Percentiles rank a stretch among this genome's conserved stretches.
These are phyloP conservation scores for Charina bottae DNA, from an alignment of 2,113 vertebrate genomes.

Conservation along the genomic window DNA sequence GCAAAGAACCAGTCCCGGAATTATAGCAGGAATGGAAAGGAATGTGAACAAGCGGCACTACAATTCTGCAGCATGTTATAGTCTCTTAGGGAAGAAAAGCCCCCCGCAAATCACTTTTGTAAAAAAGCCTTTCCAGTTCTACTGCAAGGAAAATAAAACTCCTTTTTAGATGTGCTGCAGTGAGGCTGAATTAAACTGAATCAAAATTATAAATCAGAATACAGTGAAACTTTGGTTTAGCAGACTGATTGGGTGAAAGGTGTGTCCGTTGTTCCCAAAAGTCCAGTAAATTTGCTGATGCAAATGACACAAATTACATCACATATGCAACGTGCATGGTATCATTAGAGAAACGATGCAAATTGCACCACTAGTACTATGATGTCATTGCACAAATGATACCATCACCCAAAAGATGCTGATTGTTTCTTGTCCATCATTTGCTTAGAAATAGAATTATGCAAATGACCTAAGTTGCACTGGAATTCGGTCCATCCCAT, in stretches of 20 bases:
- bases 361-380: not conserved
- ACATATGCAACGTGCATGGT: not conserved
- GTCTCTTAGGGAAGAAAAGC: not conserved
- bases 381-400: not conserved
- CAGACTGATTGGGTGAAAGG: not conserved
- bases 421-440: not conserved
- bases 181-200: not conserved
- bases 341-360: not conserved
- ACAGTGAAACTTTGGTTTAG: not conserved
- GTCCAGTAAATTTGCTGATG: not conserved
- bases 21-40: not conserved
- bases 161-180: not conserved
- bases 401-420: not conserved
- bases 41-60: not conserved
- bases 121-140: not conserved
- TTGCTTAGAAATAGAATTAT: not conserved
- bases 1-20: not conserved
- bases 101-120: not conserved
- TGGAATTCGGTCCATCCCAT: not conserved
- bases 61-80: too few relatives aligned
- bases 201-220: not conserved
- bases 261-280: not conserved
- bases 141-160: not conserved
- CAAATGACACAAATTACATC: not conserved
- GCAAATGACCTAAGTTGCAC: not conserved